phyloP scores from a whole-genome alignment of 1,140 invertebrate species.

The Epicauta chinensis region DNA sequence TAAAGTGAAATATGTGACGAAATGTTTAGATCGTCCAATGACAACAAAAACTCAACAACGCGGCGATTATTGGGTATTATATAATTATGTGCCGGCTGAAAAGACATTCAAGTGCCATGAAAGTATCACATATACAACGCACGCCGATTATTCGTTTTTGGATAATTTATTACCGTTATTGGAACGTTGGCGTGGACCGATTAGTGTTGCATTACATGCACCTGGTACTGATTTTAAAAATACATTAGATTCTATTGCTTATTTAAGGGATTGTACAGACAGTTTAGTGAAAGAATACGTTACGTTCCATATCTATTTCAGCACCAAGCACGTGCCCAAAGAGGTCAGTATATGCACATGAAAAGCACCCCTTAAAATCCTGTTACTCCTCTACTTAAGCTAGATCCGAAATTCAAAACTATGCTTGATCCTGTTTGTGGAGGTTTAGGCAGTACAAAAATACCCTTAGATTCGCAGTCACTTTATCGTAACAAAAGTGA shows the following conservation, averaged over 20 bases:
- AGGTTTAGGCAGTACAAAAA: too few species aligned
- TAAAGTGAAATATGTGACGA: constrained; percentile 46
- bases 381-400: too few species aligned
- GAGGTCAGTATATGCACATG: constrained; percentile 50
- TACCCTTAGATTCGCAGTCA: too few species aligned
- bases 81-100: constrained; percentile 72
- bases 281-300: constrained; percentile 65
- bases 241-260: constrained; percentile 61
- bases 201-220: constrained; percentile 70
- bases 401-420: too few species aligned
- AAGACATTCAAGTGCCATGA: constrained; percentile 80
- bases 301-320: constrained; percentile 84
- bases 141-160: constrained; percentile 85
- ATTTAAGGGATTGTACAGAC: constrained; percentile 59
- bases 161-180: constrained; percentile 81
- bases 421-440: too few species aligned
- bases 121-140: constrained; percentile 85
- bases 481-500: too few species aligned
- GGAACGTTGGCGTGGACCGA: constrained; percentile 62
- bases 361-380: too few species aligned
- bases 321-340: constrained; percentile 75
- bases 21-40: constrained; percentile 60
- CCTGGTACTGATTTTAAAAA: constrained; percentile 63
- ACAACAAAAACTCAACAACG: constrained; percentile 63
- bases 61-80: constrained; percentile 84